Conservation (phyloP, 1,140 invertebrate genomes). For the Ctenoplectra terminalis region DNA sequence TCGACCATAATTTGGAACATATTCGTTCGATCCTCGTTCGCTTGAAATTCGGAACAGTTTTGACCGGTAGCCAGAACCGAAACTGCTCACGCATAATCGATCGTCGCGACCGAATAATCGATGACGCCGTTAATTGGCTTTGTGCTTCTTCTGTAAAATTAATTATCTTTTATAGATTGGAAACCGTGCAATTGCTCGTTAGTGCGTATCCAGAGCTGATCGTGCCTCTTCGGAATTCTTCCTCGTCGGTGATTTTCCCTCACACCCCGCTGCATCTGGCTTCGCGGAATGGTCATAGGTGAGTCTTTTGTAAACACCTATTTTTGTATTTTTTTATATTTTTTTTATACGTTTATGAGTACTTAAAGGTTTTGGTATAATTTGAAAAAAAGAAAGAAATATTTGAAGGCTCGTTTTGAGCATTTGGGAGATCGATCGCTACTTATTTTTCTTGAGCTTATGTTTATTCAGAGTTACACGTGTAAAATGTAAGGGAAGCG, state of each 20-base stretch:
- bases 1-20: neutral
- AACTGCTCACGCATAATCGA: slow-evolving; percentile 8
- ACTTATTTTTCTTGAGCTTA: too few species aligned
- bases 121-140: slow-evolving; percentile 50
- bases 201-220: slow-evolving; percentile 91
- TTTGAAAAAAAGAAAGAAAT: too few species aligned
- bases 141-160: slow-evolving; percentile 33
- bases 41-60: neutral
- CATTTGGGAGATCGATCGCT: too few species aligned
- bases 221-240: slow-evolving; percentile 85
- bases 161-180: slow-evolving; percentile 85
- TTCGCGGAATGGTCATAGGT: slow-evolving; percentile 96
- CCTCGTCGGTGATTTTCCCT: slow-evolving; percentile 86
- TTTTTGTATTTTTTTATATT: slow-evolving; percentile 5
- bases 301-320: slow-evolving; percentile 77
- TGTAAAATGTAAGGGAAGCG: too few species aligned
- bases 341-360: too few species aligned
- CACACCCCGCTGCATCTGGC: slow-evolving; percentile 97
- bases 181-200: slow-evolving; percentile 94
- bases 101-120: slow-evolving; percentile 29
- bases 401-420: too few species aligned
- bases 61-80: neutral
- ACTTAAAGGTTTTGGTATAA: too few species aligned
- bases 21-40: neutral
- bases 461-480: too few species aligned